phyloP scores from a whole-genome alignment of 2,113 vertebrate species.

The Pampusana beccarii region DNA sequence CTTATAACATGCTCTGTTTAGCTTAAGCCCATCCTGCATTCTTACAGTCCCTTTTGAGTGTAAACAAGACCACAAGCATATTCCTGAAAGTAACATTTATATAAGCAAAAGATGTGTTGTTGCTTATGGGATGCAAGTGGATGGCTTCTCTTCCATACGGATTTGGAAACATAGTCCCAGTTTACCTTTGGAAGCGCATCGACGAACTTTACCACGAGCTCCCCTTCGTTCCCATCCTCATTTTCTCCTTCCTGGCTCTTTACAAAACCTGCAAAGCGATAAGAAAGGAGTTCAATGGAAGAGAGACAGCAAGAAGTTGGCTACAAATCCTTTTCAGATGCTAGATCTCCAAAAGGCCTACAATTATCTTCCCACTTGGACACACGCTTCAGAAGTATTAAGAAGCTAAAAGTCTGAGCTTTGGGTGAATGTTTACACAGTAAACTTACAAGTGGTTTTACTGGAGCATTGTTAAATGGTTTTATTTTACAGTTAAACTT shows the following conservation, averaged over 20 bases:
- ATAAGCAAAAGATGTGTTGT: not conserved
- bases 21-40: not conserved
- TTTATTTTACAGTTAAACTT: constrained; percentile 57
- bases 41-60: not conserved
- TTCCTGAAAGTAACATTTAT: not conserved
- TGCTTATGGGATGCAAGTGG: not conserved
- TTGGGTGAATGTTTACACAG: constrained; percentile 3
- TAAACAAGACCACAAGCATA: not conserved
- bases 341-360: not conserved
- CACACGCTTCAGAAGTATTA: not conserved
- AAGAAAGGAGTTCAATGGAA: not conserved
- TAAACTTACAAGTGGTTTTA: constrained; percentile 26
- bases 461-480: constrained; percentile 3
- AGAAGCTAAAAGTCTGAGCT: not conserved
- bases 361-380: not conserved
- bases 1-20: not conserved
- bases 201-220: constrained; percentile 86
- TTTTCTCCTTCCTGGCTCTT: constrained; percentile 95
- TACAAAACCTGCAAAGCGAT: constrained; percentile 81
- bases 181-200: constrained; percentile 89
- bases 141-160: not conserved
- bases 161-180: not conserved
- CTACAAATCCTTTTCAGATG: not conserved
- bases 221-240: constrained; percentile 83
- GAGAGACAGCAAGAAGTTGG: not conserved